phyloP scores from a whole-genome alignment of 2,797 vertebrate species.

The Manis javanica region DNA sequence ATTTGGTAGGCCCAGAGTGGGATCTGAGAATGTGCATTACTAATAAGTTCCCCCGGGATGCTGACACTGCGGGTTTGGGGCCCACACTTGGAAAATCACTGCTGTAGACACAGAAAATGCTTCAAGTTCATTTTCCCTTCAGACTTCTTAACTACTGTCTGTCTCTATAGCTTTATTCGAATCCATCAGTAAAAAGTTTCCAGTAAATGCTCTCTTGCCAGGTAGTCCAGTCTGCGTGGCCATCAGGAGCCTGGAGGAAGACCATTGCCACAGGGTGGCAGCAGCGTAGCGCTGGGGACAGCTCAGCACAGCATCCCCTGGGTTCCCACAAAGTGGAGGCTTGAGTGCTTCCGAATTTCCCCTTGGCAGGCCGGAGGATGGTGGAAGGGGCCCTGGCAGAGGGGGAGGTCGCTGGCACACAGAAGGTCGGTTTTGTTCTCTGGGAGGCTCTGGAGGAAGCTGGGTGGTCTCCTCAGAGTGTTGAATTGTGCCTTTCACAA shows the following conservation, averaged over 20 bases:
- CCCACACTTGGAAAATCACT: background rate
- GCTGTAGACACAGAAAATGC: no score
- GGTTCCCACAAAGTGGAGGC: constrained; percentile 59
- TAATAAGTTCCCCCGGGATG: background rate
- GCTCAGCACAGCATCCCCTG: background rate
- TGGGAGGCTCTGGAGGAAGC: constrained; percentile 78
- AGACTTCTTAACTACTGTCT: background rate
- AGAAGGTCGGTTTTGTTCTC: constrained; percentile 81
- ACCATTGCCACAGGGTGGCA: constrained; percentile 83
- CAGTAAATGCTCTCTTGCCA: rapidly evolving
- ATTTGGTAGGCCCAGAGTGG: background rate
- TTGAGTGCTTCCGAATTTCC: background rate
- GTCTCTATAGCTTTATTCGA: background rate
- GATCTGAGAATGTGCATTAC: background rate
- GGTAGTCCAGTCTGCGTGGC: rapidly evolving
- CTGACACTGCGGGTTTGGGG: background rate
- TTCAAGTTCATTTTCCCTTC: background rate
- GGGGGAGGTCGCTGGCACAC: constrained; percentile 78
- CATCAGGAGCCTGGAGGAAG: background rate
- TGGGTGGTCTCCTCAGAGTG: constrained; percentile 86
- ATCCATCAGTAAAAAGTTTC: background rate
- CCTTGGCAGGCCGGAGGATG: constrained; percentile 39
- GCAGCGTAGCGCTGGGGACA: constrained; percentile 29
- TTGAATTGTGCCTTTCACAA: constrained; percentile 82
- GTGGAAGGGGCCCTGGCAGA: constrained; percentile 65